Evolutionary conservation across 2,113 vertebrate species (phyloP).

Genomic region (Lates calcarifer): DNA sequence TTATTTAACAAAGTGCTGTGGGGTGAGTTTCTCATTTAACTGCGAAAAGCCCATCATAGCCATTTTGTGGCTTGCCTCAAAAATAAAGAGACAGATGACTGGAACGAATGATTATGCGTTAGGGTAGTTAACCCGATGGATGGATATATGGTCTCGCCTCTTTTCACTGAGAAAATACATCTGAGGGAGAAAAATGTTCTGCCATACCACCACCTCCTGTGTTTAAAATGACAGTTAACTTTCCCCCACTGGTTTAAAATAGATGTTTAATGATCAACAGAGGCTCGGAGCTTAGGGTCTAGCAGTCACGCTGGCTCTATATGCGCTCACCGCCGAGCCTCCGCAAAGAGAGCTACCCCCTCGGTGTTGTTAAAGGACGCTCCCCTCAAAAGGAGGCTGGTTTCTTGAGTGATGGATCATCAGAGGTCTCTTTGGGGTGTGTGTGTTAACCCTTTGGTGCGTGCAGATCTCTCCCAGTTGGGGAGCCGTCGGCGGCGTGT

Average conservation of each 20-base stretch:
- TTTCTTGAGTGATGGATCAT: slow-evolving; percentile 83
- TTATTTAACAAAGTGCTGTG: slow-evolving; percentile 66
- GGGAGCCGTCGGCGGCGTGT: slow-evolving; percentile 72
- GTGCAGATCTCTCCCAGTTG: slow-evolving; percentile 68
- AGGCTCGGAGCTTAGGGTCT: slow-evolving; percentile 68
- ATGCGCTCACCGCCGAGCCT: slow-evolving; percentile 39
- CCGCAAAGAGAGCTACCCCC: slow-evolving; percentile 50
- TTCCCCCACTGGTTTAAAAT: slow-evolving; percentile 82
- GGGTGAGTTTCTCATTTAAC: slow-evolving; percentile 57
- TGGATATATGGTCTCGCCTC: slow-evolving; percentile 51
- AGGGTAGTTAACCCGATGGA: slow-evolving; percentile 68
- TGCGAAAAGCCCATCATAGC: slow-evolving; percentile 47
- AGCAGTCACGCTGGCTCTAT: slow-evolving; percentile 65
- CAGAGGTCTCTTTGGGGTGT: slow-evolving; percentile 71
- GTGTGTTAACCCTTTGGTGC: slow-evolving; percentile 80
- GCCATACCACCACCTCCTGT: slow-evolving; percentile 64
- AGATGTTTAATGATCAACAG: slow-evolving; percentile 84
- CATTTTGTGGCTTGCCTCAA: slow-evolving; percentile 62
- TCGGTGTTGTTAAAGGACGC: slow-evolving; percentile 58
- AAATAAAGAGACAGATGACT: slow-evolving; percentile 73
- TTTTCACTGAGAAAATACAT: slow-evolving; percentile 44
- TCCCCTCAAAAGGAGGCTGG: slow-evolving; percentile 54
- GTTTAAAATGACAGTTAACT: slow-evolving; percentile 82
- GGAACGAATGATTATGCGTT: slow-evolving; percentile 69
- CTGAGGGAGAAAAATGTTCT: slow-evolving; percentile 39